Conservation (phyloP, 1,140 invertebrate species). For the Musca domestica region DNA sequence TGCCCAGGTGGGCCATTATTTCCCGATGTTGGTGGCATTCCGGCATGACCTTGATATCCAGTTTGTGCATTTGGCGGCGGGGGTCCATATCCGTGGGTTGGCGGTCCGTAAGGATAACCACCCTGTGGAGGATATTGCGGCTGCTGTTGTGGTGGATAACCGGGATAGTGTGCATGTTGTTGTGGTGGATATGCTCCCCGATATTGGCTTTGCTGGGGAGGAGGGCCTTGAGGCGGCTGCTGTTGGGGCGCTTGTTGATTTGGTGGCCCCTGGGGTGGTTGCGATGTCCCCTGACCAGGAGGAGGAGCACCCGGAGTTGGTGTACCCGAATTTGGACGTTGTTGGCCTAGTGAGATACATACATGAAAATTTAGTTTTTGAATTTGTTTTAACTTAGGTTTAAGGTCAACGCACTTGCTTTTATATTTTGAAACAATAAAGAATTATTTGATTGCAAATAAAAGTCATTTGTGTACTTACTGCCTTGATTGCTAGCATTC, state of each 20-base stretch:
- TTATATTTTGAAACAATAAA: too few species aligned
- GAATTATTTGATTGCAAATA: too few species aligned
- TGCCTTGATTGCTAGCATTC: background rate
- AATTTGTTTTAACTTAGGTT: too few species aligned
- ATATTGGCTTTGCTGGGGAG: slow-evolving; percentile 51
- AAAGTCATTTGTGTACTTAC: background rate
- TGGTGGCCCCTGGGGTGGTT: slow-evolving; percentile 32
- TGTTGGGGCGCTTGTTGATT: slow-evolving; percentile 25
- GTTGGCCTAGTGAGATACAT: slow-evolving; percentile 37
- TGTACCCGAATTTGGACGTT: slow-evolving; percentile 40
- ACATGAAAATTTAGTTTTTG: background rate
- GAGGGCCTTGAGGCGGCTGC: slow-evolving; percentile 29
- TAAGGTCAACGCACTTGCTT: too few species aligned
- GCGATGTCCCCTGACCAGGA: slow-evolving; percentile 27
- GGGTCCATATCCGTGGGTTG: slow-evolving; percentile 44
- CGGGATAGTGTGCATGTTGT: slow-evolving; percentile 56
- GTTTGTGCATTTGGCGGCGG: slow-evolving; percentile 50
- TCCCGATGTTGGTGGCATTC: slow-evolving; percentile 39
- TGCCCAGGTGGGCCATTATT: slow-evolving; percentile 31
- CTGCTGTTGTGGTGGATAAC: slow-evolving; percentile 56
- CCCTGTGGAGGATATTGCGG: slow-evolving; percentile 54
- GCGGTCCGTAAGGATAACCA: slow-evolving; percentile 54
- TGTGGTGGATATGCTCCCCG: slow-evolving; percentile 56
- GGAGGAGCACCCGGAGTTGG: slow-evolving; percentile 23
- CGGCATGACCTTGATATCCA: slow-evolving; percentile 51